These are phyloP conservation scores for Mizuhopecten yessoensis DNA, from an alignment of 1,140 invertebrate species.

Conservation along the genomic window DNA sequence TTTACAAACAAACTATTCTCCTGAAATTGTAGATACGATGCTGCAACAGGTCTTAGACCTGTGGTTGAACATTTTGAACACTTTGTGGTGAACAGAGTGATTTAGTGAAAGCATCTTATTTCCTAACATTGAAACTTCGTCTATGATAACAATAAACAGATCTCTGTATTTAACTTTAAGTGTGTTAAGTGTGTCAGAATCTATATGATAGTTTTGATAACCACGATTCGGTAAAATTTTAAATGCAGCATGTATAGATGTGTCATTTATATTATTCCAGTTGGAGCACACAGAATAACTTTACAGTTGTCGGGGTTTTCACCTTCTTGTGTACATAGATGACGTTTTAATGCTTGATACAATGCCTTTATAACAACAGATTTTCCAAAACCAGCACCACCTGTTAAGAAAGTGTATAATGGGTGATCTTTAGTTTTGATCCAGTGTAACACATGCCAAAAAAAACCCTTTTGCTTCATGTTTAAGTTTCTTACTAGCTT, in stretches of 20 bases:
- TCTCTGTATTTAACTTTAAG: neutral
- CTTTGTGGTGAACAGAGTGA: no score
- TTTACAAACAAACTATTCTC: no score
- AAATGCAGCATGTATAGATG: conserved; percentile 60
- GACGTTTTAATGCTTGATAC: neutral
- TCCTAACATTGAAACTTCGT: conserved; percentile 43
- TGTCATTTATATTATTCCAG: conserved; percentile 64
- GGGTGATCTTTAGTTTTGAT: neutral
- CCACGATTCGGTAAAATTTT: neutral
- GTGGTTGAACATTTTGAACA: no score
- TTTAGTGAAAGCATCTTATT: conserved; percentile 25
- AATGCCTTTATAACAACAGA: neutral
- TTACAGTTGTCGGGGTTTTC: conserved; percentile 16
- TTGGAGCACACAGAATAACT: conserved; percentile 61
- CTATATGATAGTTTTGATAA: conserved; percentile 37
- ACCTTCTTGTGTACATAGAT: neutral
- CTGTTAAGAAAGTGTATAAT: no score
- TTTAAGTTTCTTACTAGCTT: neutral
- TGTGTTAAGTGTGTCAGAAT: neutral
- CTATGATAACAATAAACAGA: conserved; percentile 7
- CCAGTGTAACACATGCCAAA: neutral
- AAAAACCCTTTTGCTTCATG: neutral
- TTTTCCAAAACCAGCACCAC: no score
- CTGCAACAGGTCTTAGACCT: no score
- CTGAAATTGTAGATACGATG: no score